A percentile compares a stretch with the other conserved stretches of the same genome.
phyloP scores from a whole-genome alignment of 2,113 vertebrate species.

The Gavia stellata region DNA sequence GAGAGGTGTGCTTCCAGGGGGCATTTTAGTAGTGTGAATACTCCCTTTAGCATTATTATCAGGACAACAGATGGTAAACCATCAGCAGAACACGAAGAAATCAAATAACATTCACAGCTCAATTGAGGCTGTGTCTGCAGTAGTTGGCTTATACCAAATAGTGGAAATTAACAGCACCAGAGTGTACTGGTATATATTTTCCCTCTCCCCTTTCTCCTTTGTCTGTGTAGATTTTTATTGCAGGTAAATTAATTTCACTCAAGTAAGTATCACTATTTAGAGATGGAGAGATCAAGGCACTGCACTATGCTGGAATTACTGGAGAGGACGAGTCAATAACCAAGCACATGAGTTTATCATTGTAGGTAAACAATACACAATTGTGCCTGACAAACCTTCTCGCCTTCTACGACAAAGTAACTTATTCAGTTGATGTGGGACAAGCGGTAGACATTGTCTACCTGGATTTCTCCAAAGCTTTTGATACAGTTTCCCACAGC shows the following conservation, averaged over 20 bases:
- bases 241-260: slow-evolving; percentile 34
- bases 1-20: not conserved
- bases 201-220: not conserved
- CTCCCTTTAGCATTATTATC: slow-evolving; percentile 22
- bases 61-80: slow-evolving; percentile 41
- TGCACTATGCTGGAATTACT: not conserved
- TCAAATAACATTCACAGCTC: slow-evolving; percentile 45
- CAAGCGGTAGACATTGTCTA: not conserved
- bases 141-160: not conserved
- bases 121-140: not conserved
- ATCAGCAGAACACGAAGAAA: slow-evolving; percentile 38
- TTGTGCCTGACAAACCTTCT: not conserved
- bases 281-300: not conserved
- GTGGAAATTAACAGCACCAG: not conserved
- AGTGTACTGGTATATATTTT: not conserved
- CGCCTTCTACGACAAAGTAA: not conserved
- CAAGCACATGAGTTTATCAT: not conserved
- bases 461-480: not conserved
- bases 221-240: not conserved
- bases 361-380: not conserved
- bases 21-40: not conserved
- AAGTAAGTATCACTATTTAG: not conserved
- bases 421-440: not conserved
- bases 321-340: not conserved
- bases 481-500: not conserved